Percentiles rank a stretch among this genome's conserved stretches.
Conservation (phyloP, 2,888 invertebrate genomes). For the Chaitophorus viminalis region DNA sequence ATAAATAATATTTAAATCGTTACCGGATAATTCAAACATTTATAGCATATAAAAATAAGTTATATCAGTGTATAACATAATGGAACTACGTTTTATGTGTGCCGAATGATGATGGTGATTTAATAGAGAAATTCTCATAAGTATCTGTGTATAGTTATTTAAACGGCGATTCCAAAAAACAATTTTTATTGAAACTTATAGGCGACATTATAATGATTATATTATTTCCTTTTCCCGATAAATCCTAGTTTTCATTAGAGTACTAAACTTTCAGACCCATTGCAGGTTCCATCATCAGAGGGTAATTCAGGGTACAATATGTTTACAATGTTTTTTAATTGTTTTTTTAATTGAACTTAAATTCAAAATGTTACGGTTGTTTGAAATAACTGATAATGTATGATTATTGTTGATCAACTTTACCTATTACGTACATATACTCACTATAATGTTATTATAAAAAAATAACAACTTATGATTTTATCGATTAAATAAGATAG, state of each 20-base stretch:
- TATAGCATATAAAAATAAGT: background rate
- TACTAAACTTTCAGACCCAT: no score
- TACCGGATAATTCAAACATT: background rate
- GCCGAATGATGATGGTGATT: background rate
- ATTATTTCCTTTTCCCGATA: no score
- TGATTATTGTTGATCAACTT: background rate
- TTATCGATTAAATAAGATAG: background rate
- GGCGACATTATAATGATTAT: no score
- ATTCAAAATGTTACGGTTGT: background rate
- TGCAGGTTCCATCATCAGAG: no score
- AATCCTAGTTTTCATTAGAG: no score
- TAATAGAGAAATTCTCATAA: background rate
- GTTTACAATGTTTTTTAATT: no score
- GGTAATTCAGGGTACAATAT: no score
- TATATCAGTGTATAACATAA: background rate
- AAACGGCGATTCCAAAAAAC: background rate
- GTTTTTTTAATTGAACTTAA: no score
- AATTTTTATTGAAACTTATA: background rate
- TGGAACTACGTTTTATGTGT: background rate
- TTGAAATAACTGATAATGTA: background rate
- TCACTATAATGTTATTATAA: background rate
- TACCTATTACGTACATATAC: no score
- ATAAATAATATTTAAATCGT: slow-evolving; percentile 5
- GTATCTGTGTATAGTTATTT: background rate
- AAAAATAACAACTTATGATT: background rate